Evolutionary conservation across 2,888 invertebrate species (phyloP), one percentile per base, ranked within the genome.

Genomic region (Plutella xylostella): DNA sequence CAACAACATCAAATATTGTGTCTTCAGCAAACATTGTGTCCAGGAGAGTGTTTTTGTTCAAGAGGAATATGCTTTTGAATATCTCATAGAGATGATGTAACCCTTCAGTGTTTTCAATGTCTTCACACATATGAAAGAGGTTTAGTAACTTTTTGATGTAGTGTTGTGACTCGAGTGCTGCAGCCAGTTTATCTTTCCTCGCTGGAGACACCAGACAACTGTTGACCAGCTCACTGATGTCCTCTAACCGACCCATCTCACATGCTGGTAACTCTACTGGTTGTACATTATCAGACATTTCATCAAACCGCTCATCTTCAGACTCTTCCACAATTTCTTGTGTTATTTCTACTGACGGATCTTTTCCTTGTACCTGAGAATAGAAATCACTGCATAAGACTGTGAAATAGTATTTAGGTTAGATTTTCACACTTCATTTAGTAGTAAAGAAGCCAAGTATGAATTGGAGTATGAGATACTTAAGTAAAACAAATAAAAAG

Each of bases 21-120:
- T 97, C 97, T 64, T 97, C 96, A 56, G 94, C 92, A 86, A 98
- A 97, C 94, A 98, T 94, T 57, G 97, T 94, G 79, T 98, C 98
- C 77, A 98, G 97, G 42, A 98, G 86, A 46, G 94, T 93, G 72
- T 96, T 98, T 79, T 97, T 97, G 78, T 99, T 99, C 57, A 99
- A 88, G 70, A 98, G 89, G 83, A 99, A 99, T 78, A 99, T 94
- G 82, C 96, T 97, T 84, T 98, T 98, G 72, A 99, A 97, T 71
- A 99, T 98, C 76, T 98, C 96, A 68, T 96, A 98, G 12, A 98
- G 87, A 83, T 96, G 92, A 84, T 97, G 97, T 53, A 99, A 87
- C 40, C 97, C 96, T 70, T 96, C 94, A 54, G 92, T 90, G 70
- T 97, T 96, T 68, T 98, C 97, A 55, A 97, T 87, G 76, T 98